A percentile compares a stretch with the other conserved stretches of the same genome.
Conservation (phyloP, 2,797 vertebrate genomes). For the Mormyrus proboscirostris region DNA sequence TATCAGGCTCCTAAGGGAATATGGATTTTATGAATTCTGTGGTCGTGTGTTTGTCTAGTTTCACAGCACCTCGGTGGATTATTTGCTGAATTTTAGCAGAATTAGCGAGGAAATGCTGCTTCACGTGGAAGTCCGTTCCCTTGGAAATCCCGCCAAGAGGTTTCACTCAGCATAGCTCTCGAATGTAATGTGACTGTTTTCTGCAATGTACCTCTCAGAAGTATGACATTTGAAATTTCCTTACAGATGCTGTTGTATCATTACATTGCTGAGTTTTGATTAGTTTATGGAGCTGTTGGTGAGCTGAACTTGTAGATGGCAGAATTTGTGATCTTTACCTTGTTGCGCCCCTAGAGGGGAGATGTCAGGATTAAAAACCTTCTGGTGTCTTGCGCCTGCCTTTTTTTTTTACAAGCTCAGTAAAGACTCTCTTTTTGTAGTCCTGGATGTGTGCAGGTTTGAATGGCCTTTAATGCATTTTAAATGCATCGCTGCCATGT, state of each 20-base stretch:
- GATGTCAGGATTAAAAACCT: background rate
- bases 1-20: background rate
- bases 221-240: background rate
- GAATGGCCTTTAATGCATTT: background rate
- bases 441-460: background rate
- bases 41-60: background rate
- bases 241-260: background rate
- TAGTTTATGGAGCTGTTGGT: background rate
- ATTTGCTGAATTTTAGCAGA: slow-evolving; percentile 5
- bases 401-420: background rate
- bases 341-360: background rate
- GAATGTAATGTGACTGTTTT: background rate
- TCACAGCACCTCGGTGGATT: background rate
- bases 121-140: background rate
- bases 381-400: background rate
- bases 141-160: background rate
- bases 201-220: background rate
- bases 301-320: background rate
- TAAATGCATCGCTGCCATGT: slow-evolving; percentile 1
- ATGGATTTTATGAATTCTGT: background rate
- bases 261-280: background rate
- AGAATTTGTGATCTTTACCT: background rate
- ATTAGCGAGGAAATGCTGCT: background rate
- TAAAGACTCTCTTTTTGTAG: background rate
- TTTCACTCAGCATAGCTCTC: background rate